Percentiles rank a stretch among this genome's conserved stretches.
Evolutionary conservation across 2,888 invertebrate genomes (phyloP).

Genomic region (Amphipyra berbera): DNA sequence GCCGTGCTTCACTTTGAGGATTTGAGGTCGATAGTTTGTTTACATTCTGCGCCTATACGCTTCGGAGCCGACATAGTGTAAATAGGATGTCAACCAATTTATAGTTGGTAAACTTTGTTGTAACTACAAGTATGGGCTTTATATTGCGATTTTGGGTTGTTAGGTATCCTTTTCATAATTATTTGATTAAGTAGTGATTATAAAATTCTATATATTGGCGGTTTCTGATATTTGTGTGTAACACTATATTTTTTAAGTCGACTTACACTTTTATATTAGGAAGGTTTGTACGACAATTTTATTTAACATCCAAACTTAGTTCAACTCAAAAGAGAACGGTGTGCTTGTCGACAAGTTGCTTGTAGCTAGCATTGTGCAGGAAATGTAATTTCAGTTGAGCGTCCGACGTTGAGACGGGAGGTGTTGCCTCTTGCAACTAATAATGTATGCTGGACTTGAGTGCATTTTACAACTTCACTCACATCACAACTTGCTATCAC

Average conservation of each 20-base stretch:
- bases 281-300: conserved; percentile 26
- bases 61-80: conserved; percentile 31
- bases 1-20: conserved; percentile 58
- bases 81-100: conserved; percentile 46
- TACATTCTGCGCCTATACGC: conserved; percentile 47
- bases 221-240: too few relatives aligned
- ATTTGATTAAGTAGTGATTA: not conserved
- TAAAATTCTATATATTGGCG: too few relatives aligned
- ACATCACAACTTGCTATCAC: conserved; percentile 22
- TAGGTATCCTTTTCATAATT: not conserved
- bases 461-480: conserved; percentile 59
- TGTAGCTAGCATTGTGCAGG: conserved; percentile 34
- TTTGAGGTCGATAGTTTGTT: conserved; percentile 65
- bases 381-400: conserved; percentile 61
- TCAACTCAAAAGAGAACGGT: conserved; percentile 26
- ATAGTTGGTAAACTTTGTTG: conserved; percentile 24
- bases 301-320: conserved; percentile 44
- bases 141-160: not conserved
- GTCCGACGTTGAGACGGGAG: conserved; percentile 34
- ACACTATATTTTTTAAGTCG: too few relatives aligned
- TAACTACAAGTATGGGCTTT: conserved; percentile 7
- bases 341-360: conserved; percentile 39
- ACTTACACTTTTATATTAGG: too few relatives aligned
- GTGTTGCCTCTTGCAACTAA: conserved; percentile 55
- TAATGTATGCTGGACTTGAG: conserved; percentile 56